Base-by-base conservation (phyloP, 2,888 invertebrate genomes). In the Acrobasis repandana region DNA sequence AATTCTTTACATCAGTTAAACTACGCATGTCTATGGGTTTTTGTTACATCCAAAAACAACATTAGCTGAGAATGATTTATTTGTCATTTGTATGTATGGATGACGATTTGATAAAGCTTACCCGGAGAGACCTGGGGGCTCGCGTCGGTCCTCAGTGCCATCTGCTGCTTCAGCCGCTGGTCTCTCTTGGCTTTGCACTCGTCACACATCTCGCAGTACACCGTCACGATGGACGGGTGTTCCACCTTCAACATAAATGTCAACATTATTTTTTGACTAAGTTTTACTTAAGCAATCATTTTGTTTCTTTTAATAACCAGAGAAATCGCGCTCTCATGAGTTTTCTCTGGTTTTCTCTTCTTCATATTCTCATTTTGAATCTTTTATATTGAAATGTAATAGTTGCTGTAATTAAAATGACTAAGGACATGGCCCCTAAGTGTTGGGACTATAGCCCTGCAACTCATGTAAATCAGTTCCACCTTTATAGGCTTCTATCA, bases 131-230 rank as follows among this genome's bases (percentile, higher is more conserved):
- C 43, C 43, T 11, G 14, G 14, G 0, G 9, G 6, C 4, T 43
- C 1, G 43, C 5, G 14, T 43, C 43, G 43, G 1, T 14, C 16
- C 20, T 43, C 11, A 4, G 5, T 58, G 34, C 61, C 34, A 56
- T 59, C 57, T 8, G 28, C 6, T 28, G 6, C 28, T 56, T 18
- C 56, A 69, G 56, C 46, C 72, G 69, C 63, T 82, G 81, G 28
- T 76, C 68, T 9, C 80, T 67, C 43, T 80, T 68, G 58, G 73
- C 75, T 63, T 80, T 80, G 67, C 89, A 90, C 67, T 90, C 89
- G 14, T 76, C 67, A 67, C 90, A 90, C 90, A 90, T 88, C 20
- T 85, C 77, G 67, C 90, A 90, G 77, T 88, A 83, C 28, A 89
- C 82, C 61, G 87, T 83, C 54, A 86, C 60, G n/a, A 85, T 59